These are phyloP conservation scores for Diaperis boleti DNA, from an alignment of 2,888 invertebrate genomes.

Conservation along the genomic window DNA sequence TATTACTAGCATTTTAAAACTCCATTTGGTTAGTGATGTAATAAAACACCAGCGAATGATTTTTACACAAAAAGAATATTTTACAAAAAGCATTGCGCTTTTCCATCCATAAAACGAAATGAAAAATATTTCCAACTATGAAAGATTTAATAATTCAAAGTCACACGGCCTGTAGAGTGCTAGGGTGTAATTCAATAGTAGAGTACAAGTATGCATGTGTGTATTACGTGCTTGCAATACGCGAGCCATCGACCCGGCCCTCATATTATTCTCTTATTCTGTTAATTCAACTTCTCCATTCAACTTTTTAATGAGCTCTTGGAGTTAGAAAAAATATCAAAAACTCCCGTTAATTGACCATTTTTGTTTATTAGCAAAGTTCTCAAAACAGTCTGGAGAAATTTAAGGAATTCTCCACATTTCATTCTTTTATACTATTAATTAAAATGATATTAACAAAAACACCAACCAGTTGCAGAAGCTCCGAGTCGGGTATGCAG, in stretches of 20 bases:
- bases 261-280: slow-evolving; percentile 26
- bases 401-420: no score
- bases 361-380: no score
- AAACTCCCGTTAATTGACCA: no score
- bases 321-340: no score
- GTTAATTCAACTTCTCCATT: slow-evolving; percentile 7
- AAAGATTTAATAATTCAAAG: slow-evolving; percentile 16
- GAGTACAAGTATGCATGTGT: slow-evolving; percentile 46
- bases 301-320: no score
- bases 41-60: no score
- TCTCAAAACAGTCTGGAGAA: no score
- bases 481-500: background rate
- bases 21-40: no score
- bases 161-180: slow-evolving; percentile 50
- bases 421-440: background rate
- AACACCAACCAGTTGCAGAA: background rate
- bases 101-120: background rate
- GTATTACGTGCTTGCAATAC: slow-evolving; percentile 47
- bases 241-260: slow-evolving; percentile 45
- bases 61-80: no score
- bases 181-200: slow-evolving; percentile 47
- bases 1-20: no score
- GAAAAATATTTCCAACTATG: slow-evolving; percentile 2
- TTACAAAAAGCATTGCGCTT: no score
- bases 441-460: background rate